Base-by-base conservation (phyloP, 2,888 invertebrate genomes). In the Theodoxus fluviatilis region DNA sequence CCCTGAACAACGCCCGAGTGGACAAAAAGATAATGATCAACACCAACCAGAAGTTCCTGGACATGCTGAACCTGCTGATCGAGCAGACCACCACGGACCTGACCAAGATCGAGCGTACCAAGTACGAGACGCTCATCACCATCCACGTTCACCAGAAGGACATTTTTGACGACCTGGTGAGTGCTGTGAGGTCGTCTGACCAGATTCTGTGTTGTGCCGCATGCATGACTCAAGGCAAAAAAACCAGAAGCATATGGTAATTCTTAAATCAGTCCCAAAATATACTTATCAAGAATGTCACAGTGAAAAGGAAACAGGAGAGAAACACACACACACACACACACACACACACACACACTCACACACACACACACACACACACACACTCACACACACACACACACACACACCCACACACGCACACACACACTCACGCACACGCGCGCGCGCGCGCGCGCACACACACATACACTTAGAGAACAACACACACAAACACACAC, bases 101-200 rank as follows among this genome's bases (percentile, higher is more conserved):
- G 22, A 91, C 93, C 0, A 94, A 94, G 87, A 93, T 97, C 71
- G 96, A 98, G 84, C 90, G 97, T 74, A 96, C 93, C 1, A 98
- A 97, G 87, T 98, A 94, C 83, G 98, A 98, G 88, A 98, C 98
- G 0, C 89, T 98, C 7, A 96, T 98, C 81, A 98, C 97, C 0
- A 97, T 98, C 78, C 97, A 98, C 82, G 97, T 98, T 0, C 98
- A 98, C 89, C 98, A 98, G 86, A 91, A 96, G 74, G 98, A 98
- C 86, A 98, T 98, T 77, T 98, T 98, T 86, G 97, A 98, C 88
- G 94, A 95, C 87, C 88, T 98, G 91, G 96, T 96, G 88, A 88
- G 89, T 67, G 2, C 25, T 38, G 6, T 55, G 15, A n/a, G n/a
- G n/a, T n/a, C n/a, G n/a, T n/a, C n/a, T n/a, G n/a, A n/a, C n/a